Evolutionary conservation across 1,140 invertebrate species (phyloP), one percentile per base, ranked within the genome.

Genomic region (Pseudoatta argentina): DNA sequence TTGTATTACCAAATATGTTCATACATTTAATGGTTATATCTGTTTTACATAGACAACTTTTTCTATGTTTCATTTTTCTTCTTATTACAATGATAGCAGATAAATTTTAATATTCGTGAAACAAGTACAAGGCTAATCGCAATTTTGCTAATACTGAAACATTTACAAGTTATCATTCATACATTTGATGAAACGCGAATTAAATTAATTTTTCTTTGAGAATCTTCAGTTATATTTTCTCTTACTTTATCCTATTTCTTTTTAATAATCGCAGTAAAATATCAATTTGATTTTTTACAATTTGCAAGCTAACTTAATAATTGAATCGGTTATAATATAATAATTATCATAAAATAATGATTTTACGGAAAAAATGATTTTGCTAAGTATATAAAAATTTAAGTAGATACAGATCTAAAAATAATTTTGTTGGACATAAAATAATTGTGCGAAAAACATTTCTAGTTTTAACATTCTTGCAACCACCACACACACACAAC

Each of bases 51-150:
- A 3, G 21, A 27, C 18, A 12, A 64, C 7, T 30, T 44, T 77
- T 77, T 44, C 16, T 64, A 53, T 51, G 18, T 81, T 81, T 69
- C 3, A 79, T 34, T 67, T 69, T 34, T 69, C 4, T 12, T 12
- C 44, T 66, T 16, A 30, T 63, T 44, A 77, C 1, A 24, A 16
- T 67, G 4, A 67, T 24, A 24, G 44, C 12, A 57, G 7, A 76
- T 69, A 18, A 53, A 79, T 79, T 51, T 5, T 7, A 21, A 79
- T 55, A 44, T 55, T 24, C 14, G 5, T 71, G 12, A 71, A 81
- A 79, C 1, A 57, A 21, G 12, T 77, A 3, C n/a, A 77, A 55
- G 6, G 8, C 39, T 39, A 30, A 10, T 51, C 7, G 6, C 34
- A 39, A 69, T 16, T 66, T 27, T 39, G 2, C 10, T 81, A 30